Percentiles rank a stretch among this genome's conserved stretches.
Conservation (phyloP, 2,888 invertebrate species). For the Limulus polyphemus region DNA sequence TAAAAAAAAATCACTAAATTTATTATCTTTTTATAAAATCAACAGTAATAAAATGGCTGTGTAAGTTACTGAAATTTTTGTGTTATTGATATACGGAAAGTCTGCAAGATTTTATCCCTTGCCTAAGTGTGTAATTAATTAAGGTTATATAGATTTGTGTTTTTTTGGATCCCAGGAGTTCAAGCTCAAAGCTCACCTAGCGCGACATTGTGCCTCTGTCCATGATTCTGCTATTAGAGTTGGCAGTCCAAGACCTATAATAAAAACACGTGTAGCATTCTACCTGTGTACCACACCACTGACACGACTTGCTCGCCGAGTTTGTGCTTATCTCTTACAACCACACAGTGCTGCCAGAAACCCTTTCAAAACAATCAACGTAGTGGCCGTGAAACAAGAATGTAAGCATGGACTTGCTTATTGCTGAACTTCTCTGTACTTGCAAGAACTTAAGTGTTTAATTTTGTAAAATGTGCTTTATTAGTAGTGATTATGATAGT, state of each 20-base stretch:
- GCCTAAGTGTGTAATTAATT: too few species aligned
- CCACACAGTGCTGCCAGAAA: slow-evolving; percentile 77
- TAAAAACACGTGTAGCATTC: slow-evolving; percentile 95
- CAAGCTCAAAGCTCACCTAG: slow-evolving; percentile 84
- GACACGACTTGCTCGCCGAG: slow-evolving; percentile 73
- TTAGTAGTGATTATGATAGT: neutral
- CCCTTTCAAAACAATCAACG: slow-evolving; percentile 52
- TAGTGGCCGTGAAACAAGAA: slow-evolving; percentile 66
- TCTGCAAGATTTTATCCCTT: too few species aligned
- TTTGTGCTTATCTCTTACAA: slow-evolving; percentile 52
- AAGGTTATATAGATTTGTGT: neutral
- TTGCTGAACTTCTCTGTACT: neutral
- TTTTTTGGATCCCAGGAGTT: slow-evolving; percentile 50
- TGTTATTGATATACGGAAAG: too few species aligned
- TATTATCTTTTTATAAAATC: too few species aligned
- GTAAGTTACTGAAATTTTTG: too few species aligned
- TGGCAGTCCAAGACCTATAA: slow-evolving; percentile 67
- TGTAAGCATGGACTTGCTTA: slow-evolving; percentile 43
- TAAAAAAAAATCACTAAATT: too few species aligned
- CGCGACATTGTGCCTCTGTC: slow-evolving; percentile 82
- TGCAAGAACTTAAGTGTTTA: neutral
- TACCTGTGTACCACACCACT: slow-evolving; percentile 82
- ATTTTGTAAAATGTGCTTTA: slow-evolving; percentile 2
- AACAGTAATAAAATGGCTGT: too few species aligned
- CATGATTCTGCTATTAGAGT: slow-evolving; percentile 57